These are phyloP conservation scores for Brachypteracias leptosomus DNA, from an alignment of 2,113 vertebrate genomes.

Conservation along the genomic window DNA sequence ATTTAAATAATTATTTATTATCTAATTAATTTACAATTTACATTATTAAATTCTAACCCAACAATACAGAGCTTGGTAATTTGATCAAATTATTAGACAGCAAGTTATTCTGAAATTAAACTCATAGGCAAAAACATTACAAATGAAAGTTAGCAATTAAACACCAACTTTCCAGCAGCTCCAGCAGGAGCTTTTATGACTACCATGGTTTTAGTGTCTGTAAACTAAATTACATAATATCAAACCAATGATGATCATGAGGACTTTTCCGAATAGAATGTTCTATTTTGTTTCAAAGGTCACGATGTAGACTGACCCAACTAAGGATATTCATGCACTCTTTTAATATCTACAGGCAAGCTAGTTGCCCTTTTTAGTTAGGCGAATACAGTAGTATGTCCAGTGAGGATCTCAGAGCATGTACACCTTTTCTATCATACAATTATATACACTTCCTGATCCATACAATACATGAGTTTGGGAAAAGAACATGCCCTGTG, in stretches of 20 bases:
- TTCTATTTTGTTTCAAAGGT: background rate
- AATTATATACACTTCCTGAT: background rate
- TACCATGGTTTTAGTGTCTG: background rate
- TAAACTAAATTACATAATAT: background rate
- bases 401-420: background rate
- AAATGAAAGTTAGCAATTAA: background rate
- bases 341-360: background rate
- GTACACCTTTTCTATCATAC: background rate
- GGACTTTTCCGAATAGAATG: background rate
- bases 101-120: background rate
- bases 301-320: background rate
- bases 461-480: background rate
- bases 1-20: background rate
- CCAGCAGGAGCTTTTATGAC: background rate
- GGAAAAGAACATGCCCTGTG: background rate
- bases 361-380: background rate
- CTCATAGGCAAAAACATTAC: background rate
- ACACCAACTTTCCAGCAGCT: background rate
- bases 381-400: rapidly evolving
- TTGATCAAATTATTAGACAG: background rate
- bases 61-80: background rate
- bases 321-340: background rate
- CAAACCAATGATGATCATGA: background rate
- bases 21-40: background rate
- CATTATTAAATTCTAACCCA: background rate